Percentiles rank a stretch among this genome's conserved stretches.
phyloP scores from a whole-genome alignment of 2,113 vertebrate genomes.

The Alaudala cheleensis region DNA sequence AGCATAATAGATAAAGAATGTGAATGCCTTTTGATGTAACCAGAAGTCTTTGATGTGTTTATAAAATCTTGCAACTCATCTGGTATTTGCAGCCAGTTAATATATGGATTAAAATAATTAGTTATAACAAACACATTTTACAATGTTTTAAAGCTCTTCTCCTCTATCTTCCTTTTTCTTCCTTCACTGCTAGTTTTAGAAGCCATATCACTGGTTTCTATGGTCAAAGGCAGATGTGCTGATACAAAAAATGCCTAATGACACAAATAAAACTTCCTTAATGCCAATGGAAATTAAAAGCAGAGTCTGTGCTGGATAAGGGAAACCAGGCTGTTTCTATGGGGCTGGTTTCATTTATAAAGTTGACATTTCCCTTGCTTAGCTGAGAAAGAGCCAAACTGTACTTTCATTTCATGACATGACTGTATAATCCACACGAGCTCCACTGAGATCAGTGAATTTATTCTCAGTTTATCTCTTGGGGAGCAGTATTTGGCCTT shows the following conservation, averaged over 20 bases:
- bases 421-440: neutral
- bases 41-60: constrained; percentile 55
- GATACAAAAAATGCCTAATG: constrained; percentile 29
- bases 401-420: constrained; percentile 20
- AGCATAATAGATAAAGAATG: constrained; percentile 58
- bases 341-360: constrained; percentile 7
- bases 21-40: constrained; percentile 49
- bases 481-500: neutral
- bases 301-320: neutral
- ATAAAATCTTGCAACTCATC: constrained; percentile 41
- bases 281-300: constrained; percentile 43
- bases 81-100: constrained; percentile 36
- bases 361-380: constrained; percentile 28
- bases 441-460: constrained; percentile 2
- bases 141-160: neutral
- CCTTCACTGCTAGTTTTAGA: neutral
- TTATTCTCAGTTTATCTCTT: neutral
- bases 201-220: neutral
- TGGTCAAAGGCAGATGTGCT: constrained; percentile 32
- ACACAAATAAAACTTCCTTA: constrained; percentile 29
- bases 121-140: constrained; percentile 11
- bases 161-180: neutral
- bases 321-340: neutral
- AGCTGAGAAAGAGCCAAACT: constrained; percentile 30
- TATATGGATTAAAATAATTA: constrained; percentile 43